Evolutionary conservation across 2,797 vertebrate species (phyloP).

Genomic region (Poeciliopsis turneri): DNA sequence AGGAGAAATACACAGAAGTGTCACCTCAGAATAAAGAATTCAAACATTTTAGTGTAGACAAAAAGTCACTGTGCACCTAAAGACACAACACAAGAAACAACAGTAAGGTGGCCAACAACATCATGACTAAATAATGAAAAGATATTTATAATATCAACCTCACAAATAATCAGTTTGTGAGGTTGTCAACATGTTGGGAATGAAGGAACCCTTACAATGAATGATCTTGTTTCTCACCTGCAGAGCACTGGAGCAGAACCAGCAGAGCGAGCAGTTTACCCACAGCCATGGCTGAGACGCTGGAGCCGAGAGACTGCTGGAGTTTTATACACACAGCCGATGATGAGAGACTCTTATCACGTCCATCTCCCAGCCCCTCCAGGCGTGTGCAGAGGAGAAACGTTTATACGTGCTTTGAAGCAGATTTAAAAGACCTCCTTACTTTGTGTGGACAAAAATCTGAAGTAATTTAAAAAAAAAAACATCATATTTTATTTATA

Average conservation of each 20-base stretch:
- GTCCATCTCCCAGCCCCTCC: neutral
- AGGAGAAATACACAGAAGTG: neutral
- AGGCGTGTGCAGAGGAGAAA: neutral
- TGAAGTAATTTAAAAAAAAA: neutral
- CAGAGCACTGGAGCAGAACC: slow-evolving; percentile 26
- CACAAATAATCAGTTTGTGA: neutral
- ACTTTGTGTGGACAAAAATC: neutral
- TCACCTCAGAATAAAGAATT: neutral
- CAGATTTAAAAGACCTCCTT: neutral
- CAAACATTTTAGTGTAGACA: neutral
- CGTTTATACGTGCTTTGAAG: neutral
- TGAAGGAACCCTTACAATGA: too few species aligned
- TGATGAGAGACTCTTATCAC: neutral
- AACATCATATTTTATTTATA: neutral
- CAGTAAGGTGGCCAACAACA: neutral
- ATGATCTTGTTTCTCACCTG: slow-evolving; percentile 37
- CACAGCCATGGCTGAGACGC: slow-evolving; percentile 34
- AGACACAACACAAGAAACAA: neutral
- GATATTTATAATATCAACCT: neutral
- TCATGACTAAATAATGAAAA: neutral
- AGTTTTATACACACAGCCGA: slow-evolving; percentile 28
- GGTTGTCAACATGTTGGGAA: neutral
- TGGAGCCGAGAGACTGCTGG: neutral
- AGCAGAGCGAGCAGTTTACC: slow-evolving; percentile 21
- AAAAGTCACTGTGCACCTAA: neutral